Conservation (phyloP, 2,888 invertebrate genomes). For the Hybos culiciformis region DNA sequence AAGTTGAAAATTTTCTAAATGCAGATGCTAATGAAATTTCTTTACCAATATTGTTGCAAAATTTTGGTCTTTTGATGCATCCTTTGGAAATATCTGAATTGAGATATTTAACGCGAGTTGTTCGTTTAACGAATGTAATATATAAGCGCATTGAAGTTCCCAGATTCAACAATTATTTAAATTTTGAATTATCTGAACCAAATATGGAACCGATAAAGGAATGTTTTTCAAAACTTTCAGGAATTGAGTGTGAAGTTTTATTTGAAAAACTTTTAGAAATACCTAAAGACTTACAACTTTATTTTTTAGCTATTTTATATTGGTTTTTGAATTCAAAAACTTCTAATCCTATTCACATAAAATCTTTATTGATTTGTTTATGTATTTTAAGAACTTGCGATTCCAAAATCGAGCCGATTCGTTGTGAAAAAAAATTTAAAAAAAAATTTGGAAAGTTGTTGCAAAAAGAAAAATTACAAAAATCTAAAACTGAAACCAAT, state of each 20-base stretch:
- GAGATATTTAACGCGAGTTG: conserved; percentile 28
- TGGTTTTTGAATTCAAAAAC: conserved; percentile 29
- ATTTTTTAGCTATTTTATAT: conserved; percentile 28
- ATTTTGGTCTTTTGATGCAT: conserved; percentile 38
- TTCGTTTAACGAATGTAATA: conserved; percentile 27
- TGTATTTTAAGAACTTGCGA: conserved; percentile 28
- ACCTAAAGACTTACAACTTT: conserved; percentile 25
- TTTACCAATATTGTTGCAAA: conserved; percentile 46
- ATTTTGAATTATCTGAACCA: conserved; percentile 20
- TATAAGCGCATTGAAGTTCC: conserved; percentile 22
- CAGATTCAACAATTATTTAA: conserved; percentile 15
- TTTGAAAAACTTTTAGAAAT: conserved; percentile 21
- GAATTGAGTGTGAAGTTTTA: no score
- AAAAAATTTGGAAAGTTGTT: conserved; percentile 27
- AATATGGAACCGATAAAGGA: conserved; percentile 22
- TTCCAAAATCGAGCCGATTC: conserved; percentile 27
- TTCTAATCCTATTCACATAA: conserved; percentile 25
- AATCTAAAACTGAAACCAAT: conserved; percentile 17
- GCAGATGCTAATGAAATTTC: conserved; percentile 46
- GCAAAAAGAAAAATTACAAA: conserved; percentile 23
- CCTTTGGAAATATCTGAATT: conserved; percentile 21
- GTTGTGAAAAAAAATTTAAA: conserved; percentile 24
- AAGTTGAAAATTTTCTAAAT: conserved; percentile 53
- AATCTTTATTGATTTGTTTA: conserved; percentile 26
- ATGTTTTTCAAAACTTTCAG: conserved; percentile 20